Evolutionary conservation across 2,113 vertebrate species (phyloP).

Genomic region (Planiliza haematocheilus): DNA sequence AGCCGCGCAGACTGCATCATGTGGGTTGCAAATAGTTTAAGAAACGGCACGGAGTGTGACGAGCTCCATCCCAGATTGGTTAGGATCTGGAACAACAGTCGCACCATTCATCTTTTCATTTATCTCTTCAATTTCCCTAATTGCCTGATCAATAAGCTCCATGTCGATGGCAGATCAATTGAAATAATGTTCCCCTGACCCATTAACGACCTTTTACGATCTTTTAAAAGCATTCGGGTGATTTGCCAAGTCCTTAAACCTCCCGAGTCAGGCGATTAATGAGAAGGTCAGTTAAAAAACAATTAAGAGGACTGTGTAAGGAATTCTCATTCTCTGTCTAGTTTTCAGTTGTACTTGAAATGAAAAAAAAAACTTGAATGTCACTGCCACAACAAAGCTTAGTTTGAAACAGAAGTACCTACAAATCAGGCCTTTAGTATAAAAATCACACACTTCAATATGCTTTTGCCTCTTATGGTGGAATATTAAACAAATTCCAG

Average conservation of each 20-base stretch:
- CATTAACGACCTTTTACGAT: constrained; percentile 48
- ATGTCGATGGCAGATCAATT: constrained; percentile 55
- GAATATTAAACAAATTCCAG: no score
- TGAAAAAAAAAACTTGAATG: no score
- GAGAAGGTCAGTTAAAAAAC: constrained; percentile 15
- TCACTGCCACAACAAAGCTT: no score
- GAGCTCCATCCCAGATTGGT: constrained; percentile 27
- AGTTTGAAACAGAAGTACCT: no score
- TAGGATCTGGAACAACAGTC: constrained; percentile 14
- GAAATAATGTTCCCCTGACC: constrained; percentile 46
- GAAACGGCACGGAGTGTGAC: constrained; percentile 16
- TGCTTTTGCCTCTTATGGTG: no score
- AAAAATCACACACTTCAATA: no score
- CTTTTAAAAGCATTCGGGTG: constrained; percentile 39
- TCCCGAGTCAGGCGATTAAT: neutral
- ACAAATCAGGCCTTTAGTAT: no score
- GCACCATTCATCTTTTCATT: constrained; percentile 36
- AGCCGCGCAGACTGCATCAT: constrained; percentile 11
- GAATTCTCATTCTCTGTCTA: no score
- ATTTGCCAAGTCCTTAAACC: constrained; percentile 13
- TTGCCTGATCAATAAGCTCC: constrained; percentile 43
- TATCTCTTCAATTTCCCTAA: constrained; percentile 30
- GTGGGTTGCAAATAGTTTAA: constrained; percentile 17
- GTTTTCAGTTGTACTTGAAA: neutral
- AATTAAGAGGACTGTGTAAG: neutral